Base-by-base conservation (phyloP, 2,888 invertebrate species). In the Omphaloscelis lunosa region DNA sequence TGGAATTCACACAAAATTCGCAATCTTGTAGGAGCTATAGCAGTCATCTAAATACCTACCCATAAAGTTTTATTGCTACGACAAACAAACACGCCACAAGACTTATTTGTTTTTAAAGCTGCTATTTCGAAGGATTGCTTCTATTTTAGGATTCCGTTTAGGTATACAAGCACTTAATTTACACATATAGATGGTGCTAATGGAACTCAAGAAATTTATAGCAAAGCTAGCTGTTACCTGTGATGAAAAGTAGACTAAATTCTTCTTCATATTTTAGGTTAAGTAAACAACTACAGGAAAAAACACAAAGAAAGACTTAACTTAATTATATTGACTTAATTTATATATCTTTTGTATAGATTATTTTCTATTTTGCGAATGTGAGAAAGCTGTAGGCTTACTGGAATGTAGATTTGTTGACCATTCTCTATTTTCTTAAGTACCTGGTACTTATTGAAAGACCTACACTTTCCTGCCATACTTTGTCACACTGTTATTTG, bases 11-110 rank as follows among this genome's bases (percentile, higher is more conserved):
- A 83, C 72, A 67, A 83, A 70, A 66, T 83, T 85, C 72, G 72
- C 65, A 74, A 73, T 72, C 63, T 67, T 66, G 62, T 58, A 39
- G 53, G 41, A 71, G 63, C 61, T 45, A 77, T 48, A 79, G 72
- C 59, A 75, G 61, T 68, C 76, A 81, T 84, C 59, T 76, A 77
- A 82, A 76, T 87, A 75, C 86, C 73, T 75, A 73, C 56, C 66
- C 63, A 83, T 86, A 80, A 76, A 88, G 59, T 63, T 72, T 74
- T 83, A 86, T 86, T 77, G 29, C 68, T 61, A 78, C 75, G 86
- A 86, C 72, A 80, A 53, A 74, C 11, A 75, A 78, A 63, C 88
- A 86, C 77, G 83, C 86, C 66, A 82, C 53, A 62, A 77, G 72
- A 71, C 75, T 63, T 66, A 75, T 87, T 85, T 81, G 65, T 76